phyloP scores from a whole-genome alignment of 2,888 invertebrate species.

The Ophion ventricosus region DNA sequence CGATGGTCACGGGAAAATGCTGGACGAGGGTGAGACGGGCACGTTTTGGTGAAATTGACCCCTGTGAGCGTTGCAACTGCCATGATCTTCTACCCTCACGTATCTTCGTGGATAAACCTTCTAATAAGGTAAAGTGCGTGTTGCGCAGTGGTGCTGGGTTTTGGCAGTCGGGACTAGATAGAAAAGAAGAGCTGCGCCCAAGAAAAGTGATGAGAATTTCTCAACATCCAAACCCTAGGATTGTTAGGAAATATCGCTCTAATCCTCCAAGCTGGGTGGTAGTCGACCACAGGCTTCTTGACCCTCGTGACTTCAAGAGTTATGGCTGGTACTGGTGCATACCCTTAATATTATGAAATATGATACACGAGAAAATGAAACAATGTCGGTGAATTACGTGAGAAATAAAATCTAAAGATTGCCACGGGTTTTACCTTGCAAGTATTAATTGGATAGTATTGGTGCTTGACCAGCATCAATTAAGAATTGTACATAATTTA shows the following conservation, averaged over 20 bases:
- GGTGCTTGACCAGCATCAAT: not conserved
- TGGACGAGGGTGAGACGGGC: conserved; percentile 25
- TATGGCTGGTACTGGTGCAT: conserved; percentile 9
- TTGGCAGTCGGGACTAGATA: conserved; percentile 28
- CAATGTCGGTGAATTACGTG: not conserved
- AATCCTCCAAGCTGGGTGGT: conserved; percentile 13
- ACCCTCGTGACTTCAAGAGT: conserved; percentile 26
- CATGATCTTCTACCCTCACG: conserved; percentile 2
- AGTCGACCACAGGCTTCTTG: conserved; percentile 28
- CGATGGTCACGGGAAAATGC: conserved; percentile 75
- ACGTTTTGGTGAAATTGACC: conserved; percentile 52
- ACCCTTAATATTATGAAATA: conserved; percentile 10
- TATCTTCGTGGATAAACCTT: conserved; percentile 72
- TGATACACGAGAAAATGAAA: conserved; percentile 2
- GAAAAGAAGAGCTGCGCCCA: conserved; percentile 16
- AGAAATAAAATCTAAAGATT: not conserved
- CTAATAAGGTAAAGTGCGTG: conserved; percentile 82
- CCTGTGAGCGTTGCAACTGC: conserved; percentile 28
- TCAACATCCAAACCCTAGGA: conserved; percentile 4
- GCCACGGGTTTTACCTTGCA: not conserved
- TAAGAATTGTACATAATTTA: too few species aligned
- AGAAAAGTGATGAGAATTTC: conserved; percentile 33
- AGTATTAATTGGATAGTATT: not conserved
- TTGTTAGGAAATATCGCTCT: conserved; percentile 27
- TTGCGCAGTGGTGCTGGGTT: conserved; percentile 71